phyloP scores from a whole-genome alignment of 2,113 vertebrate species.

The Nothoprocta perdicaria region DNA sequence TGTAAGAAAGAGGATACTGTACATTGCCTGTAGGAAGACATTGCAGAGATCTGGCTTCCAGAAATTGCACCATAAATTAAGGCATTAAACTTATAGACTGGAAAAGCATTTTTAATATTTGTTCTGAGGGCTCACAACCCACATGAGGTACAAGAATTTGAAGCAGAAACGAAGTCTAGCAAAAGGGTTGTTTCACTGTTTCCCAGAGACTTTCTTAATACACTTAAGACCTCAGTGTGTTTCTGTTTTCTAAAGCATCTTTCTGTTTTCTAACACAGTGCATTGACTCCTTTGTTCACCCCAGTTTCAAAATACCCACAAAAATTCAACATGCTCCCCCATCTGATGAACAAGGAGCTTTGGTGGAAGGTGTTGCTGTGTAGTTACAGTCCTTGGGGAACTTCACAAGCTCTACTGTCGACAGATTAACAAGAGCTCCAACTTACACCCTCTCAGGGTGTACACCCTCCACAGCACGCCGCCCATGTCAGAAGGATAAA shows the following conservation, averaged over 20 bases:
- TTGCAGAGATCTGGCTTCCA: neutral
- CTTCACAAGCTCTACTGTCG: neutral
- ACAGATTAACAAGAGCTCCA: neutral
- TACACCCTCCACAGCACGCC: neutral
- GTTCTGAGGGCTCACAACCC: neutral
- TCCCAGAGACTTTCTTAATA: neutral
- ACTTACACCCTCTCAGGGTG: neutral
- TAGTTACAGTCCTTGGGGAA: neutral
- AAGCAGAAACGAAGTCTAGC: neutral
- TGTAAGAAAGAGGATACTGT: accelerated
- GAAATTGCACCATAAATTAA: neutral
- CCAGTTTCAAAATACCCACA: neutral
- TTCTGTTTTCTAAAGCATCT: neutral
- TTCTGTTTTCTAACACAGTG: neutral
- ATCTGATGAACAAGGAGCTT: neutral
- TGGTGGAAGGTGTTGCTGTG: neutral
- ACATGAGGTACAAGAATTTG: neutral
- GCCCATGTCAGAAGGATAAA: neutral
- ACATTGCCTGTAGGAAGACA: neutral
- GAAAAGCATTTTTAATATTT: neutral
- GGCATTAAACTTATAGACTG: neutral
- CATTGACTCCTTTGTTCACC: neutral
- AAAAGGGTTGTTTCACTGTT: neutral
- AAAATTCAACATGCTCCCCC: neutral
- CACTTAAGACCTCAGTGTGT: neutral